phyloP scores from a whole-genome alignment of 2,113 vertebrate species.

The Osmerus eperlanus region DNA sequence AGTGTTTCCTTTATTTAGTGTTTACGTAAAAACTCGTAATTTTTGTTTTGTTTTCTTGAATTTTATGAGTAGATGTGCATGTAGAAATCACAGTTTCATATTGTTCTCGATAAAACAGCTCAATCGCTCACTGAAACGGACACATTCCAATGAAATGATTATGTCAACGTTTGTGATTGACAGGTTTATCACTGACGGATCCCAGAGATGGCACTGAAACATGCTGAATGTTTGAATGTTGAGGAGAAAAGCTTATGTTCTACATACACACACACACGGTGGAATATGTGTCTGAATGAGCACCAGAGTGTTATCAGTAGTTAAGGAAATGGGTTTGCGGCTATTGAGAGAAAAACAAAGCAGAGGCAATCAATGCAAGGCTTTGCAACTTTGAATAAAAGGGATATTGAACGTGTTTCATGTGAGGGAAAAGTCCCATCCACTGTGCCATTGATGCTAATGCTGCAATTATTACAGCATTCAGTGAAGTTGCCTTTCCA shows the following conservation, averaged over 20 bases:
- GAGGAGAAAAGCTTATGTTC: constrained; percentile 12
- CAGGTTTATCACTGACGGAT: no score
- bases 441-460: constrained; percentile 15
- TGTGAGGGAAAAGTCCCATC: neutral
- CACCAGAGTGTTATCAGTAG: constrained; percentile 7
- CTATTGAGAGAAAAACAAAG: neutral
- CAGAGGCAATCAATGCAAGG: constrained; percentile 6
- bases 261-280: neutral
- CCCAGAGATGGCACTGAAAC: no score
- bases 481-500: constrained; percentile 15
- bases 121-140: no score
- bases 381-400: constrained; percentile 12
- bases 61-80: no score
- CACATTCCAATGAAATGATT: no score
- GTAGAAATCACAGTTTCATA: no score
- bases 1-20: no score
- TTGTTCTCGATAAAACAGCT: no score
- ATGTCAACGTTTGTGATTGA: no score
- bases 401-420: constrained; percentile 14
- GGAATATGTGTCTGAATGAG: neutral
- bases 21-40: no score
- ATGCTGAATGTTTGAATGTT: neutral
- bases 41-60: no score
- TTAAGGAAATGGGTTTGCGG: constrained; percentile 14
- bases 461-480: constrained; percentile 23